Conservation (phyloP, 2,797 vertebrate genomes). For the Acrossocheilus wenchowensis region DNA sequence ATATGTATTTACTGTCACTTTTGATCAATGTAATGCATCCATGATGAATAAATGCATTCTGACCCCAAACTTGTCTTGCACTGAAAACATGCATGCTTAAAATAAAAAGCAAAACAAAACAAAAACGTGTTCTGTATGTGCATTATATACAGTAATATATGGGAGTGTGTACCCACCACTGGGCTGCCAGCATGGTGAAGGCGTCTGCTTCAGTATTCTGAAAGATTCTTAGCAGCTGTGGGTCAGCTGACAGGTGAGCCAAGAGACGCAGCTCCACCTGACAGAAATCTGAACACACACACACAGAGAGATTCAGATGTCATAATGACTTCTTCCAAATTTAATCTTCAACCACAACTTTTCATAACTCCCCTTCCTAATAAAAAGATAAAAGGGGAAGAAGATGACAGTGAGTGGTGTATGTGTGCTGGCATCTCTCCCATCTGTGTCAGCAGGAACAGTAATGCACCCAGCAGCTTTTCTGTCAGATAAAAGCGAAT, state of each 20-base stretch:
- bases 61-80: neutral
- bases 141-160: neutral
- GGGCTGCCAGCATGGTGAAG: conserved; percentile 87
- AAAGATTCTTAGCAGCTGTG: conserved; percentile 88
- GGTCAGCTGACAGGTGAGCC: conserved; percentile 91
- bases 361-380: neutral
- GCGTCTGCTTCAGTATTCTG: conserved; percentile 83
- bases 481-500: conserved; percentile 57
- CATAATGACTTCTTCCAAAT: neutral
- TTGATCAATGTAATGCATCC: neutral
- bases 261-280: conserved; percentile 93
- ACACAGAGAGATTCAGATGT: conserved; percentile 12
- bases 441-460: conserved; percentile 52
- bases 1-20: neutral
- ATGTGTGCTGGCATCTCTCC: conserved; percentile 7
- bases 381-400: neutral
- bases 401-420: neutral
- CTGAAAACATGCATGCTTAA: neutral
- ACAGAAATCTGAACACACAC: conserved; percentile 86
- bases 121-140: neutral
- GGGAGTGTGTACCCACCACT: conserved; percentile 80
- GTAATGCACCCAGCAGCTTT: conserved; percentile 54
- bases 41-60: neutral
- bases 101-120: neutral
- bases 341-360: conserved; percentile 18